Conservation (phyloP, 2,113 vertebrate genomes). For the Arenaria interpres region DNA sequence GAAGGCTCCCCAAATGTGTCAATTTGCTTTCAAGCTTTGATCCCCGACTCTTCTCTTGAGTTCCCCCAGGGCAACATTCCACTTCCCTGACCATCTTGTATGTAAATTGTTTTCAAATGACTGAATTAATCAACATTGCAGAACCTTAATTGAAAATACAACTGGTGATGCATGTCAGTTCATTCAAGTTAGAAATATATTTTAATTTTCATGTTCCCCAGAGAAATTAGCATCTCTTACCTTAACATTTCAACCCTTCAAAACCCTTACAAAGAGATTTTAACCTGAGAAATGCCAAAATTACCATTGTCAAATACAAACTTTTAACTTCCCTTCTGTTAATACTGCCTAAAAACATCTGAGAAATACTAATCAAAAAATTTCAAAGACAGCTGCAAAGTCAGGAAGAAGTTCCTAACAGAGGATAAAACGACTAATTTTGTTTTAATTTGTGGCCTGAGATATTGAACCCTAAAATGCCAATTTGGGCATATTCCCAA, state of each 20-base stretch:
- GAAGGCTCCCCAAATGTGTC: slow-evolving; percentile 30
- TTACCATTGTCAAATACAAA: neutral
- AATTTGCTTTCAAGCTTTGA: slow-evolving; percentile 34
- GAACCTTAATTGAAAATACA: slow-evolving; percentile 65
- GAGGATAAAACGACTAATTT: neutral
- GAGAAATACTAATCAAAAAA: neutral
- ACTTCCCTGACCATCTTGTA: slow-evolving; percentile 34
- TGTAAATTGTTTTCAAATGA: slow-evolving; percentile 67
- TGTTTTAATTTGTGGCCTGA: neutral
- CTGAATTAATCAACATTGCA: slow-evolving; percentile 63
- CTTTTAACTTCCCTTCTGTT: neutral
- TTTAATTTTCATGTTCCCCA: slow-evolving; percentile 36
- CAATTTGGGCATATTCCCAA: neutral
- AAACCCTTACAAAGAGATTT: neutral
- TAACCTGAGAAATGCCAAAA: slow-evolving; percentile 7
- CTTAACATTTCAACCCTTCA: neutral
- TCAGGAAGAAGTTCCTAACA: neutral
- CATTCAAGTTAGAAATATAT: slow-evolving; percentile 48
- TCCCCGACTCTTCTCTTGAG: slow-evolving; percentile 10
- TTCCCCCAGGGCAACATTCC: slow-evolving; percentile 35
- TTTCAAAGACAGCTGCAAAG: neutral
- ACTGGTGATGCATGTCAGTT: slow-evolving; percentile 55
- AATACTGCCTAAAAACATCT: neutral
- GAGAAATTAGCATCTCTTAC: slow-evolving; percentile 29
- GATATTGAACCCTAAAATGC: neutral